Percentiles rank a stretch among this genome's conserved stretches.
Conservation (phyloP, 2,888 invertebrate species). For the Nemapogon koenigi region DNA sequence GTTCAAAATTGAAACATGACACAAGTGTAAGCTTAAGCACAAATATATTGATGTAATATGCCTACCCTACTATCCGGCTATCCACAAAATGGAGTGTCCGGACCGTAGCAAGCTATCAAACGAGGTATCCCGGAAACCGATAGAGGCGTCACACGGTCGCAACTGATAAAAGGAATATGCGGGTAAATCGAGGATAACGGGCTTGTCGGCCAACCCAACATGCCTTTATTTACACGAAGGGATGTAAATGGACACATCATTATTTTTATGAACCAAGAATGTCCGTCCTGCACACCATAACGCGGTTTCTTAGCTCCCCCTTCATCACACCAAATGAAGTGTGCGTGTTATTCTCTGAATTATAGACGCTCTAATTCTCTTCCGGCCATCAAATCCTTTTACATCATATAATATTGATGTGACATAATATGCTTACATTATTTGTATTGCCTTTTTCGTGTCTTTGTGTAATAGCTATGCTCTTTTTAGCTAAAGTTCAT, state of each 20-base stretch:
- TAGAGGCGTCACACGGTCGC: conserved; percentile 10
- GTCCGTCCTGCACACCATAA: neutral
- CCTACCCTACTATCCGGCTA: neutral
- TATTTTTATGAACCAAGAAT: conserved; percentile 11
- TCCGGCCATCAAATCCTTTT: too few relatives aligned
- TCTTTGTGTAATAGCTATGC: too few relatives aligned
- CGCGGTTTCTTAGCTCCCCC: neutral
- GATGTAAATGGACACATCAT: conserved; percentile 11
- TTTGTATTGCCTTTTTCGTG: too few relatives aligned
- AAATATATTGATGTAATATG: conserved; percentile 8
- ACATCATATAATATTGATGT: too few relatives aligned
- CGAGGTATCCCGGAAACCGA: conserved; percentile 3
- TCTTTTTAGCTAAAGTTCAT: too few relatives aligned
- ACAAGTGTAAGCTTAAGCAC: neutral
- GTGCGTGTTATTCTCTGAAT: conserved; percentile 1
- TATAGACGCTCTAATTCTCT: neutral
- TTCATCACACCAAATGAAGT: conserved; percentile 3
- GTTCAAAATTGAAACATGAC: conserved; percentile 4
- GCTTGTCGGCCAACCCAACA: conserved; percentile 8
- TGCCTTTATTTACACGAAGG: conserved; percentile 12
- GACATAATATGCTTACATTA: too few relatives aligned
- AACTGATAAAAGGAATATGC: conserved; percentile 7
- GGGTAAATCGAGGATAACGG: conserved; percentile 8
- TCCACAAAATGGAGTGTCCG: conserved; percentile 8
- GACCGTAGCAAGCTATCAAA: conserved; percentile 8